Evolutionary conservation across 2,797 vertebrate species (phyloP).

Genomic region (Astyanax mexicanus): DNA sequence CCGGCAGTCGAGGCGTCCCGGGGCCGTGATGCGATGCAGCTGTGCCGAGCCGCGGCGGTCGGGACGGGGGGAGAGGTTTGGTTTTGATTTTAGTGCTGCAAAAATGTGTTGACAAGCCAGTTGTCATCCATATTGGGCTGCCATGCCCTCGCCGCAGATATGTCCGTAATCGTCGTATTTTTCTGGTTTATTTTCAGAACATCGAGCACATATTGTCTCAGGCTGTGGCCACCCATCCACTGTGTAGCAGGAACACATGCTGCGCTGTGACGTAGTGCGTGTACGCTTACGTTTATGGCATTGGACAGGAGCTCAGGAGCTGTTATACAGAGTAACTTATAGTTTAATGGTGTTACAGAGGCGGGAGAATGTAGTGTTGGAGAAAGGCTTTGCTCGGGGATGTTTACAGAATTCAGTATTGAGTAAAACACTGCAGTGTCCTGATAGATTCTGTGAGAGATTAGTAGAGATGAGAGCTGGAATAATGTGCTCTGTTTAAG

Average conservation of each 20-base stretch:
- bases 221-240: conserved; percentile 42
- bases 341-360: no score
- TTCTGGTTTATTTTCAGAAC: conserved; percentile 50
- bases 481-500: no score
- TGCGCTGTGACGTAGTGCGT: background rate
- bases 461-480: no score
- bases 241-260: conserved; percentile 53
- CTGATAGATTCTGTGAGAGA: no score
- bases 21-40: conserved; percentile 60
- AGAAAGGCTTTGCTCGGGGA: no score
- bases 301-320: background rate
- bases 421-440: no score
- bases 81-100: conserved; percentile 37
- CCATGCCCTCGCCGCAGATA: conserved; percentile 12
- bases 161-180: conserved; percentile 21
- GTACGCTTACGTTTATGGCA: no score
- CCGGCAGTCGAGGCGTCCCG: conserved; percentile 46
- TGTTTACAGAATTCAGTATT: no score
- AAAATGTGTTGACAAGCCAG: conserved; percentile 58
- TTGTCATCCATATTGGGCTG: conserved; percentile 38
- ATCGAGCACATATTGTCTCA: conserved; percentile 40
- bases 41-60: conserved; percentile 48
- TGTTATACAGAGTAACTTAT: no score
- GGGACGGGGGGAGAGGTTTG: conserved; percentile 2
- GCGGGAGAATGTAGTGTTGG: no score